These are phyloP conservation scores for Geopemphigus sp. DNA, from an alignment of 1,140 invertebrate genomes.

Conservation along the genomic window DNA sequence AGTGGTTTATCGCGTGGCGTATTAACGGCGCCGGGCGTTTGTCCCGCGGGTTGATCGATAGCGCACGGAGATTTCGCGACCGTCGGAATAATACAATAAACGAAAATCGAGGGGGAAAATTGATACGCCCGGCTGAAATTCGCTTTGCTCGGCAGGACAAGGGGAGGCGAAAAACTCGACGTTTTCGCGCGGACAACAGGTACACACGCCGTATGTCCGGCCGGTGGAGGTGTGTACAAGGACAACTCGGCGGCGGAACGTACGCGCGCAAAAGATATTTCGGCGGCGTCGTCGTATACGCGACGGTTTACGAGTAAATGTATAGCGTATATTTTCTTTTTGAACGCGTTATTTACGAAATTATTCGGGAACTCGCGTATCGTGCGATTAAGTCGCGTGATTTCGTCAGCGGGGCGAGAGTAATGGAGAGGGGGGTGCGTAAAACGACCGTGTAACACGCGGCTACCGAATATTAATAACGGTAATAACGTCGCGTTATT, in stretches of 20 bases:
- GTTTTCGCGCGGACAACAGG: no score
- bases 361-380: neutral
- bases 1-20: slow-evolving; percentile 21
- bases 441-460: slow-evolving; percentile 16
- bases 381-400: slow-evolving; percentile 20
- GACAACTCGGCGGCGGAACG: no score
- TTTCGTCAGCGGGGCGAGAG: no score
- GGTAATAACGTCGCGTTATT: neutral
- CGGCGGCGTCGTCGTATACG: no score
- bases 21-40: no score
- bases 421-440: slow-evolving; percentile 4
- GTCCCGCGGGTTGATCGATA: slow-evolving; percentile 17
- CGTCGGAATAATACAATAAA: neutral
- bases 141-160: no score
- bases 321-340: neutral
- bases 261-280: no score
- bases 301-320: neutral
- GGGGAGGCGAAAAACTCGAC: no score
- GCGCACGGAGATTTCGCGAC: neutral
- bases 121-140: neutral
- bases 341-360: neutral
- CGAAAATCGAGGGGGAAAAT: neutral
- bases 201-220: no score
- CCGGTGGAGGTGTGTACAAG: no score
- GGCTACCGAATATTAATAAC: neutral